Percentiles rank a stretch among this genome's conserved stretches.
phyloP scores from a whole-genome alignment of 2,113 vertebrate genomes.

The Ochotona princeps region DNA sequence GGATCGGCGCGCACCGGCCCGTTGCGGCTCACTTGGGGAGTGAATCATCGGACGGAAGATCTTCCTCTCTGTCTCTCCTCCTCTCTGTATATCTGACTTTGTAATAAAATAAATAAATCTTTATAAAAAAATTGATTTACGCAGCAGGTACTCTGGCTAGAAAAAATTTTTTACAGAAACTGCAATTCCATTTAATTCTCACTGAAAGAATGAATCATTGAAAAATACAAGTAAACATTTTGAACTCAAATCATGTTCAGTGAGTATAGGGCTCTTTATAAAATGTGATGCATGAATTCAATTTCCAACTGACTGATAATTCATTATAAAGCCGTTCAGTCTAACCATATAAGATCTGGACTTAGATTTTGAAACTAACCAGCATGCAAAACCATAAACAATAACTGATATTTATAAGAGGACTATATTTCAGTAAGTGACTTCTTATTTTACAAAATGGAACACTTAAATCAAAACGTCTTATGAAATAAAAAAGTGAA shows the following conservation, averaged over 20 bases:
- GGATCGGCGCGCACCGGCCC: no score
- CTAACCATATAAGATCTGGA: neutral
- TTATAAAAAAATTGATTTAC: neutral
- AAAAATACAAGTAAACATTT: neutral
- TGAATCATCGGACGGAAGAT: no score
- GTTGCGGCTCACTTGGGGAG: no score
- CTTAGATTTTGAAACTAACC: constrained; percentile 9
- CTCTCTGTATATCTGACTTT: no score
- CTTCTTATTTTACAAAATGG: neutral
- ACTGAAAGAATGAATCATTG: neutral
- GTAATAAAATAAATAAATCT: no score
- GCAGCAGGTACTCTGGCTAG: neutral
- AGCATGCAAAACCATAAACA: neutral
- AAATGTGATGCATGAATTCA: neutral
- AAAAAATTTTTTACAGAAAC: neutral
- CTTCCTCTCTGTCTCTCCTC: no score
- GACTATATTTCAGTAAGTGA: neutral
- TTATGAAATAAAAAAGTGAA: neutral
- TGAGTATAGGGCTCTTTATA: neutral
- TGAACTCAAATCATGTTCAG: neutral
- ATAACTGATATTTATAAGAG: neutral
- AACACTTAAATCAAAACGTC: neutral
- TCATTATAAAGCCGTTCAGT: neutral
- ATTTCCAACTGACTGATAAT: neutral
- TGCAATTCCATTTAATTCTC: neutral